These are phyloP conservation scores for Lasioglossum malachurum DNA, from an alignment of 2,888 invertebrate species.

Conservation along the genomic window DNA sequence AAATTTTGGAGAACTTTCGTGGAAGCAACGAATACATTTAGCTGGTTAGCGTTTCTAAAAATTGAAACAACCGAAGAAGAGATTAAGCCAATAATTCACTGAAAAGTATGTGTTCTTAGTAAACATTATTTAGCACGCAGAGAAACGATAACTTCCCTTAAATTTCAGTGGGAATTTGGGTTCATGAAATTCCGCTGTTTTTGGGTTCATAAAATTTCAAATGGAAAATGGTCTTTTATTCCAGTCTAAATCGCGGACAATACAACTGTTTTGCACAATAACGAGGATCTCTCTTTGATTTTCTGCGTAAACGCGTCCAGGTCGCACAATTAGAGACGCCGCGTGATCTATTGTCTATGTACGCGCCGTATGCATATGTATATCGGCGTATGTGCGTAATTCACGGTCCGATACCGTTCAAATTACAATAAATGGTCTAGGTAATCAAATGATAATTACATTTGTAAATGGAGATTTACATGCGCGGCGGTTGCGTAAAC, in stretches of 20 bases:
- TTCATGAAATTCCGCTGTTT: not conserved
- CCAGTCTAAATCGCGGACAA: not conserved
- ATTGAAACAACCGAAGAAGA: not conserved
- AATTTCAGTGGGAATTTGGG: not conserved
- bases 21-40: not conserved
- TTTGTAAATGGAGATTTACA: slow-evolving; percentile 35
- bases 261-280: not conserved
- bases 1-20: not conserved
- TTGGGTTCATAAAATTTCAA: not conserved
- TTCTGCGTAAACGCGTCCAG: not conserved
- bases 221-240: not conserved
- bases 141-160: not conserved
- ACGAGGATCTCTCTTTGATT: not conserved
- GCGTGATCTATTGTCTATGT: not conserved
- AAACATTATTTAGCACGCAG: not conserved
- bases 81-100: too few species aligned
- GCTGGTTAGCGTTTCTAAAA: not conserved
- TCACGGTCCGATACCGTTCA: slow-evolving; percentile 10
- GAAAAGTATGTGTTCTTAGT: not conserved
- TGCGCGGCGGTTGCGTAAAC: slow-evolving; percentile 7
- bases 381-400: slow-evolving; percentile 8
- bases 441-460: slow-evolving; percentile 42
- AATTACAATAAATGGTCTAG: slow-evolving; percentile 41
- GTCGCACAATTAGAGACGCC: not conserved
- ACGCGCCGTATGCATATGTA: not conserved